Evolutionary conservation across 2,113 vertebrate genomes (phyloP).

Genomic region (Crotalus horridus): DNA sequence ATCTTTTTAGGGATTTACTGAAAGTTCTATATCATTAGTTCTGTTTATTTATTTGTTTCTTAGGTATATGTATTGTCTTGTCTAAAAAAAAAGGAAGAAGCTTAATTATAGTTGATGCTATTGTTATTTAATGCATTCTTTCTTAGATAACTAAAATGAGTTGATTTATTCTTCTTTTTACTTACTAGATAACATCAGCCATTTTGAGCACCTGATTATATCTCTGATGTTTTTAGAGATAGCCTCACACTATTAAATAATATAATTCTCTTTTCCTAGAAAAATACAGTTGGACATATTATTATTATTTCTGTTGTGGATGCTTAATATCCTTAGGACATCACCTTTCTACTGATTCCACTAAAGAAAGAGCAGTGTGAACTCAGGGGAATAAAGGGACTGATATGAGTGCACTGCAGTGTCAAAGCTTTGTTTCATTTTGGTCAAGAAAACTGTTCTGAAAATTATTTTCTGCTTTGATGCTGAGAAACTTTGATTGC

Average conservation of each 20-base stretch:
- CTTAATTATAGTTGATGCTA: not conserved
- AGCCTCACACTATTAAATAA: not conserved
- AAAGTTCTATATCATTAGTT: not conserved
- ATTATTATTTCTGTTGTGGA: not conserved
- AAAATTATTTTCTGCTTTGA: conserved; percentile 34
- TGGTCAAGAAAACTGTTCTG: conserved; percentile 44
- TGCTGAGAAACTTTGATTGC: conserved; percentile 15
- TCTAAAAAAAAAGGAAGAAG: not conserved
- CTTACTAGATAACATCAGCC: conserved; percentile 12
- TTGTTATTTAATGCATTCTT: not conserved
- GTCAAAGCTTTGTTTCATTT: conserved; percentile 56
- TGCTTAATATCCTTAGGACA: conserved; percentile 30
- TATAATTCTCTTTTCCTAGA: conserved; percentile 37
- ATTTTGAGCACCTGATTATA: not conserved
- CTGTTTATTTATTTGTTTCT: not conserved
- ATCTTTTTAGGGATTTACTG: not conserved
- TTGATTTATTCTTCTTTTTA: conserved; percentile 17
- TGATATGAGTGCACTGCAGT: conserved; percentile 19
- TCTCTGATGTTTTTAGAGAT: not conserved
- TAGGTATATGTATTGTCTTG: not conserved
- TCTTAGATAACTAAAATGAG: conserved; percentile 16
- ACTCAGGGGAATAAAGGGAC: conserved; percentile 23
- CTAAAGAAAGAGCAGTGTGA: conserved; percentile 18
- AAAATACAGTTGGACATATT: not conserved
- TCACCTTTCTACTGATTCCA: conserved; percentile 29